These are phyloP conservation scores for Lepidothrix coronata DNA, from an alignment of 2,113 vertebrate species.

Conservation along the genomic window DNA sequence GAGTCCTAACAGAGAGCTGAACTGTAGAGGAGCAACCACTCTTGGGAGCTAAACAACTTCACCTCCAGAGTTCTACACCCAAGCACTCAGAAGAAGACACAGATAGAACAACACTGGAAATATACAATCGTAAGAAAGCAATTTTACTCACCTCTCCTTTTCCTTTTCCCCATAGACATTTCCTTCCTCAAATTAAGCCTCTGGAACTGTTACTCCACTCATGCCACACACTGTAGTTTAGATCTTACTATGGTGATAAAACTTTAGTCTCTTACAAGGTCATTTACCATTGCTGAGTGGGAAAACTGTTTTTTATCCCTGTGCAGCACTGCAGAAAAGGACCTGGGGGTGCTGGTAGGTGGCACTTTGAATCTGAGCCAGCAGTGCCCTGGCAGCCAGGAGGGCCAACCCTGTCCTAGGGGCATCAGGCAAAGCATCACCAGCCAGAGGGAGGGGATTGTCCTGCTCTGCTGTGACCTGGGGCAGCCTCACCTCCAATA, in stretches of 20 bases:
- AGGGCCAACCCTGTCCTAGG: accelerated
- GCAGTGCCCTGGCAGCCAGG: neutral
- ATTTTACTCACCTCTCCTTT: neutral
- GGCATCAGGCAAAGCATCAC: neutral
- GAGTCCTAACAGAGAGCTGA: neutral
- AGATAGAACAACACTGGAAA: neutral
- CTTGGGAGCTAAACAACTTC: neutral
- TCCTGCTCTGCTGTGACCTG: neutral
- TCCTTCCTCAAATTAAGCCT: neutral
- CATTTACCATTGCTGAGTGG: too few species aligned
- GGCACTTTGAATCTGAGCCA: neutral
- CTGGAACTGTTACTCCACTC: neutral
- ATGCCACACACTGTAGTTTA: neutral
- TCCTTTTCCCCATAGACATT: neutral
- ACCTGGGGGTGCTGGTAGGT: accelerated
- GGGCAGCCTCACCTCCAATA: accelerated
- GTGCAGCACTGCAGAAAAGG: neutral
- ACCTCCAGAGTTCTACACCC: neutral
- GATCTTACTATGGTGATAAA: neutral
- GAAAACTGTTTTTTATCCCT: too few species aligned
- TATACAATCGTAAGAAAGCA: neutral
- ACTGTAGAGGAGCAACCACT: neutral
- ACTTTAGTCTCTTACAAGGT: too few species aligned
- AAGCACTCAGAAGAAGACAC: neutral
- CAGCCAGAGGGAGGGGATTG: neutral